phyloP scores from a whole-genome alignment of 2,888 invertebrate species.

The Teinopalpus imperialis region DNA sequence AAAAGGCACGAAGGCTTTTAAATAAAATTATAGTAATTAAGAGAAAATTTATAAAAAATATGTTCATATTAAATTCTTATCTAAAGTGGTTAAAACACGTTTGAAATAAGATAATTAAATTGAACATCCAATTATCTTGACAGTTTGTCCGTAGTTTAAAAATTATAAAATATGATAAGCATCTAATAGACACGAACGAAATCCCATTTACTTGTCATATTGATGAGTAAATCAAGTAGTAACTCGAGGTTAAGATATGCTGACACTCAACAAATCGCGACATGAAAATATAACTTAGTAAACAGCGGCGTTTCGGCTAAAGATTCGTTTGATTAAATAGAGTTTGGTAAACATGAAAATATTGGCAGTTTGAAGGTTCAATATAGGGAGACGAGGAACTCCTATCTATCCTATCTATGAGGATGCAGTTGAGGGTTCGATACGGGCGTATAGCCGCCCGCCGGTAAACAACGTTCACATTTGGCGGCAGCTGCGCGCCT shows the following conservation, averaged over 20 bases:
- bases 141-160: conserved; percentile 61
- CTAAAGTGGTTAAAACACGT: too few relatives aligned
- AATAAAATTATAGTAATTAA: too few relatives aligned
- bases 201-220: conserved; percentile 70
- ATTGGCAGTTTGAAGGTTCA: conserved; percentile 8
- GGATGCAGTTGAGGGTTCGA: conserved; percentile 49
- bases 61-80: too few relatives aligned
- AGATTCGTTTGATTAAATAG: conserved; percentile 15
- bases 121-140: conserved; percentile 54
- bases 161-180: conserved; percentile 74
- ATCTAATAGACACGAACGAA: conserved; percentile 65
- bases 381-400: conserved; percentile 48
- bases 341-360: conserved; percentile 20
- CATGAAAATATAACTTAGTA: too few relatives aligned
- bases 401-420: conserved; percentile 44
- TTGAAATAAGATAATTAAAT: conserved; percentile 32
- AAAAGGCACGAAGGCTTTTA: too few relatives aligned
- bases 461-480: conserved; percentile 67
- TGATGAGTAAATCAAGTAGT: conserved; percentile 65
- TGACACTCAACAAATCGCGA: conserved; percentile 9
- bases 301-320: conserved; percentile 4
- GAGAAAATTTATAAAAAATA: too few relatives aligned
- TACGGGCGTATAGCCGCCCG: conserved; percentile 51
- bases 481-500: conserved; percentile 65
- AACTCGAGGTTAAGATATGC: conserved; percentile 42